Percentiles rank a stretch among this genome's conserved stretches.
Conservation (phyloP, 2,888 invertebrate species). For the Acholoe squamosa region DNA sequence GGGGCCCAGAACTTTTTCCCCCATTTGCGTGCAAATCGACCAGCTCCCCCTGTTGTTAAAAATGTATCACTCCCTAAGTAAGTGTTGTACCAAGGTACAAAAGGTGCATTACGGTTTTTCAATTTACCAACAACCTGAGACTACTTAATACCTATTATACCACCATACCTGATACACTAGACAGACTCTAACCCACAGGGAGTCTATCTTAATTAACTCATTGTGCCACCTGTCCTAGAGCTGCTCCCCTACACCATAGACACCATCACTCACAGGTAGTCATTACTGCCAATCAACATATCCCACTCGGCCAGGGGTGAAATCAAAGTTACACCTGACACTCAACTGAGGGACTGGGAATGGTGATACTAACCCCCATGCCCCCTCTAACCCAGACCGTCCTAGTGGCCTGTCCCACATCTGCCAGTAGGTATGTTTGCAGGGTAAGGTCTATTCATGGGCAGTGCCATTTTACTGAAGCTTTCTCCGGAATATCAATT, state of each 20-base stretch:
- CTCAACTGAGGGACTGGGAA: neutral
- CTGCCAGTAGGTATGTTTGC: no score
- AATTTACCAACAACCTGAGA: neutral
- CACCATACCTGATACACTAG: neutral
- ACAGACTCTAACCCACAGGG: neutral
- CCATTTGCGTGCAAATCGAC: no score
- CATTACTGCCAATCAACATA: slow-evolving; percentile 28
- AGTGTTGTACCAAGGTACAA: neutral
- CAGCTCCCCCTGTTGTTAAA: no score
- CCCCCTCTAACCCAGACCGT: neutral
- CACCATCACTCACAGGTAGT: neutral
- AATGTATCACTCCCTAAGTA: no score
- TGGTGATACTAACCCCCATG: neutral
- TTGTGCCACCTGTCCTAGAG: neutral
- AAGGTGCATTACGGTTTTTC: slow-evolving; percentile 18
- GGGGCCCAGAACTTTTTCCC: no score
- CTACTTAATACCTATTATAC: neutral
- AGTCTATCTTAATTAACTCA: slow-evolving; percentile 25
- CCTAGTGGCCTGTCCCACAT: no score
- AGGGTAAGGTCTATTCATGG: no score
- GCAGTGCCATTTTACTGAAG: no score
- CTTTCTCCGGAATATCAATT: no score
- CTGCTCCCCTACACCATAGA: neutral
- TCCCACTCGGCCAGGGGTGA: neutral
- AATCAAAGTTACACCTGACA: slow-evolving; percentile 33